Conservation (phyloP, 2,888 invertebrate species). For the Sturmia bella region DNA sequence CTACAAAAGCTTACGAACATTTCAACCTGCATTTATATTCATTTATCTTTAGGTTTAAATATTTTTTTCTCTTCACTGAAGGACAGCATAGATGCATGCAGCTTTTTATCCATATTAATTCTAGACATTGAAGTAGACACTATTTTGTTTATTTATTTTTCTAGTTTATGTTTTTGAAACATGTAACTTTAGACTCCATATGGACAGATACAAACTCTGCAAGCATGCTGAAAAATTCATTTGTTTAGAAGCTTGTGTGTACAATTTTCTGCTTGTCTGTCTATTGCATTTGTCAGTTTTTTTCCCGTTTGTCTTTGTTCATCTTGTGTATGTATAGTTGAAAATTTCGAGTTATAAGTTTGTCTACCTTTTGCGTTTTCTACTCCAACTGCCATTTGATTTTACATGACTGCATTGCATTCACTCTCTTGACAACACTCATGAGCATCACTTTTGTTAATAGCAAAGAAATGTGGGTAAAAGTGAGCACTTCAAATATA, state of each 20-base stretch:
- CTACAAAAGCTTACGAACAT: too few relatives aligned
- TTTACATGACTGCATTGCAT: conserved; percentile 65
- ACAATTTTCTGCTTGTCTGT: conserved; percentile 24
- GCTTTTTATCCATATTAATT: conserved; percentile 4
- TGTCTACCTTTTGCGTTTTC: conserved; percentile 53
- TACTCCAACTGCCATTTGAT: conserved; percentile 53
- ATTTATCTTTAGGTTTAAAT: conserved; percentile 13
- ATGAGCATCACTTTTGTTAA: conserved; percentile 58
- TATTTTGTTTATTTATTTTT: conserved; percentile 27
- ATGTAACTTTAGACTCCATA: conserved; percentile 38
- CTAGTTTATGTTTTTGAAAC: conserved; percentile 5
- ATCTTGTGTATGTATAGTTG: neutral
- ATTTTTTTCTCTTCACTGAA: conserved; percentile 6
- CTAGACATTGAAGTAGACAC: conserved; percentile 64
- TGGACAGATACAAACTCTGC: conserved; percentile 39
- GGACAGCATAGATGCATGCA: neutral
- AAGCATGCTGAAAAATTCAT: neutral
- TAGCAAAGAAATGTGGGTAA: neutral
- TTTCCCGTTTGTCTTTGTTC: neutral
- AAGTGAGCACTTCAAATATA: neutral
- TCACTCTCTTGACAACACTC: conserved; percentile 56
- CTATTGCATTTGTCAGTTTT: conserved; percentile 49
- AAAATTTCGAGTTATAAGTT: conserved; percentile 30
- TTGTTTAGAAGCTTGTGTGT: conserved; percentile 24
- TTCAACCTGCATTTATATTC: neutral